Evolutionary conservation across 2,797 vertebrate species (phyloP).

Genomic region (Mareca strepera): DNA sequence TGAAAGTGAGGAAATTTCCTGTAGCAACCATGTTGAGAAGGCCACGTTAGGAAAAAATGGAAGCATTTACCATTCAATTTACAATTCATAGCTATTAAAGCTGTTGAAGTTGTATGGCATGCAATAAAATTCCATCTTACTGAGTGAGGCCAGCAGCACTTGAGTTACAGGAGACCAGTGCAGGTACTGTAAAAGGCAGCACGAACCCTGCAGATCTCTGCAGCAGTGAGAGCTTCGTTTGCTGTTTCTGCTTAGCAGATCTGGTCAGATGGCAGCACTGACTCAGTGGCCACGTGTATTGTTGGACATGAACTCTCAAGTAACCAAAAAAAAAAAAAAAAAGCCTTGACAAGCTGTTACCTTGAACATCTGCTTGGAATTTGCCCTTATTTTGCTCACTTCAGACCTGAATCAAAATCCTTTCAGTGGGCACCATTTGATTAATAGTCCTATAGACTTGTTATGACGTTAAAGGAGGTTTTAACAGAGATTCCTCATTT

Average conservation of each 20-base stretch:
- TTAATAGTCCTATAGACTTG: neutral
- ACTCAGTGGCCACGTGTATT: accelerated
- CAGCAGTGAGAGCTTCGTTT: neutral
- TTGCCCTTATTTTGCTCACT: neutral
- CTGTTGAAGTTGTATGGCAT: neutral
- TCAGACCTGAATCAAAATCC: neutral
- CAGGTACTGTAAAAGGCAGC: neutral
- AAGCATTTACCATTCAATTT: neutral
- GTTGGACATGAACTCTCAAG: neutral
- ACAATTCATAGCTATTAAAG: neutral
- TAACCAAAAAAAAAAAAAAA: neutral
- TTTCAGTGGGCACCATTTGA: neutral
- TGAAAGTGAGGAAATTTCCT: neutral
- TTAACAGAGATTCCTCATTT: neutral
- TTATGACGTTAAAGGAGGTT: neutral
- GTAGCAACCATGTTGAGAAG: neutral
- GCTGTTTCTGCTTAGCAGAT: neutral
- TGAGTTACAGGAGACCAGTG: neutral
- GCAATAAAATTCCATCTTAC: neutral
- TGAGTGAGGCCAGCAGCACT: neutral
- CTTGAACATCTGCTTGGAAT: neutral
- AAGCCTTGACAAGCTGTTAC: neutral
- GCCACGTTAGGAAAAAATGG: neutral
- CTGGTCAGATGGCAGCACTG: neutral
- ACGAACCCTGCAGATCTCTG: neutral